These are phyloP conservation scores for Dasyurus viverrinus DNA, from an alignment of 2,113 vertebrate species.

Conservation along the genomic window DNA sequence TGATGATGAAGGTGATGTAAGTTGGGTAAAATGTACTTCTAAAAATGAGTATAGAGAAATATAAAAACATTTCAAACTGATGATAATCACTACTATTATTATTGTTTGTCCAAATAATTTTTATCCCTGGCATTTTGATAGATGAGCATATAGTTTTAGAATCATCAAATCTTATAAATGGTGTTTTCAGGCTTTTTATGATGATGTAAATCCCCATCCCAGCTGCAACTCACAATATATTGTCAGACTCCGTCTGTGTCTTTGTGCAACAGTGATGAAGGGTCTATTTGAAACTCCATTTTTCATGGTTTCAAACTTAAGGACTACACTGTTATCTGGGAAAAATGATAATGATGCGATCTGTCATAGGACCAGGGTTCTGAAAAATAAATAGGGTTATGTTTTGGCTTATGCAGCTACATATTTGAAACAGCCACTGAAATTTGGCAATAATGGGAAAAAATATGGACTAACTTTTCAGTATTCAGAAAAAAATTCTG, in stretches of 20 bases:
- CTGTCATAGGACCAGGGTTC: background rate
- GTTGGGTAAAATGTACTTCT: background rate
- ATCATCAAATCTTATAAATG: background rate
- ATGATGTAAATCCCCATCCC: background rate
- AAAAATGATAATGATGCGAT: background rate
- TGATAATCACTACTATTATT: background rate
- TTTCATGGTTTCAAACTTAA: conserved; percentile 19
- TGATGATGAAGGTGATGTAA: background rate
- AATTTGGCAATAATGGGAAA: conserved; percentile 2
- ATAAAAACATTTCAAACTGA: background rate
- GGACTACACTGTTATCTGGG: background rate
- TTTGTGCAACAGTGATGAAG: background rate
- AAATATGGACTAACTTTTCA: background rate
- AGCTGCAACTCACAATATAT: background rate
- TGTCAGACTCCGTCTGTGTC: background rate
- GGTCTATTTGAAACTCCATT: background rate
- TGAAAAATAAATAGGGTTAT: background rate
- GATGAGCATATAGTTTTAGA: background rate
- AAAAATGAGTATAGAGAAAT: background rate
- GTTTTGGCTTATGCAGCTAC: conserved; percentile 18
- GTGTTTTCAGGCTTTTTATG: background rate
- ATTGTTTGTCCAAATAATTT: background rate
- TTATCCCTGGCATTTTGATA: conserved; percentile 1
- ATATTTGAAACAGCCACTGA: background rate
- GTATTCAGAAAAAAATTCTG: background rate